Conservation (phyloP, 92 coral and sea anemone genomes). For the Umimayanthus chanpuru region DNA sequence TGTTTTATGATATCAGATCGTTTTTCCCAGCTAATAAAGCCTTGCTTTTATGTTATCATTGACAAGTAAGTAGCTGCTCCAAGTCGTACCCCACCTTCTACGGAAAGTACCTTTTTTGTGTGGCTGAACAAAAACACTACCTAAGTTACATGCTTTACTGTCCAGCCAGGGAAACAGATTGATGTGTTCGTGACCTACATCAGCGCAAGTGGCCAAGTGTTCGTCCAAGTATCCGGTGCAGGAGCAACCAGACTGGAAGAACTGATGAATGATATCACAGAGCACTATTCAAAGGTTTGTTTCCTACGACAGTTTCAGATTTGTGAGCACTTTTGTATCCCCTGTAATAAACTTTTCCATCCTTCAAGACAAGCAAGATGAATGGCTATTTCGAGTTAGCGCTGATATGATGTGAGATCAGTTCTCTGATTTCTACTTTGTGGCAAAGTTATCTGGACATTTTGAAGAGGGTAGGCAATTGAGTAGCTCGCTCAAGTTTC, state of each 20-base stretch:
- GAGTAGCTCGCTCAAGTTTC: too few relatives aligned
- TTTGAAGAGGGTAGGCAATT: too few relatives aligned
- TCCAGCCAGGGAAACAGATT: conserved; percentile 74
- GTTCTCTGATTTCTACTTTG: too few relatives aligned
- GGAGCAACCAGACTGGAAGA: conserved; percentile 84
- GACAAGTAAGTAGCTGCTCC: not conserved
- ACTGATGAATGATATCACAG: conserved; percentile 62
- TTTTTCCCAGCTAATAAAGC: not conserved
- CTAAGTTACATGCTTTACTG: not conserved
- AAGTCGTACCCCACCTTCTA: not conserved
- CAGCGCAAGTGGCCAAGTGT: conserved; percentile 66
- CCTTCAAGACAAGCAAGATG: conserved; percentile 12
- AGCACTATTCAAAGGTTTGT: conserved; percentile 86
- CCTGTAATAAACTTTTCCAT: not conserved
- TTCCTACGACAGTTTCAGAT: not conserved
- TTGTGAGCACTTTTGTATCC: too few relatives aligned
- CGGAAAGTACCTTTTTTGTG: not conserved
- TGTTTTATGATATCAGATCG: not conserved
- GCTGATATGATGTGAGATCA: too few relatives aligned
- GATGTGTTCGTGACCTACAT: conserved; percentile 70
- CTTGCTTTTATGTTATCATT: not conserved
- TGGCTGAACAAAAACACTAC: not conserved
- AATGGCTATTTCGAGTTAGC: not conserved
- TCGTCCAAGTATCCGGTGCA: conserved; percentile 84
- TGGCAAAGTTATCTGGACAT: too few relatives aligned